Conservation (phyloP, 2,888 invertebrate species). For the Pandemis corylana region DNA sequence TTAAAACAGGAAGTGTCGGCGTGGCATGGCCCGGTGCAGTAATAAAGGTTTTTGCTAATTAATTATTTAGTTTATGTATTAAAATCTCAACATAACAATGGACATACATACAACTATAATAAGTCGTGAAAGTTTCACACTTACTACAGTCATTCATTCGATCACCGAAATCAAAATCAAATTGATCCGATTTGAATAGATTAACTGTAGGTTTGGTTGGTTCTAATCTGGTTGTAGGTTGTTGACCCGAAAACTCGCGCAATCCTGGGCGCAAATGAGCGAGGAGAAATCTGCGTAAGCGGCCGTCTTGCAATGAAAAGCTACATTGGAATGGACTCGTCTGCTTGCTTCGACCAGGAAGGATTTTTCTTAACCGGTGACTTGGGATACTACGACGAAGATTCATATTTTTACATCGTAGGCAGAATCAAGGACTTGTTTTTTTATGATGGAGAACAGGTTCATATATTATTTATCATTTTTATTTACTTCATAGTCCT, state of each 20-base stretch:
- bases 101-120: too few species aligned
- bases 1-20: slow-evolving; percentile 8
- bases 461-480: not conserved
- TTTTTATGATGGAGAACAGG: not conserved
- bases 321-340: slow-evolving; percentile 8
- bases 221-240: slow-evolving; percentile 1
- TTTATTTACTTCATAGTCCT: too few species aligned
- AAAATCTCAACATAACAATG: too few species aligned
- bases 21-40: not conserved
- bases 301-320: slow-evolving; percentile 10
- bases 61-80: too few species aligned
- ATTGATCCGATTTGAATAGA: too few species aligned
- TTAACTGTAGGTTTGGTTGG: not conserved
- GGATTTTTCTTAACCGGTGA: slow-evolving; percentile 18
- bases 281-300: slow-evolving; percentile 20
- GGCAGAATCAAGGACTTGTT: slow-evolving; percentile 12
- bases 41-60: too few species aligned
- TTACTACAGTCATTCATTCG: too few species aligned
- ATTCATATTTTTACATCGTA: slow-evolving; percentile 19
- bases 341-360: slow-evolving; percentile 3
- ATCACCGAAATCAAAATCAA: too few species aligned
- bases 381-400: slow-evolving; percentile 25
- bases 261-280: slow-evolving; percentile 21
- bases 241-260: slow-evolving; percentile 20
- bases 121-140: too few species aligned